Conservation (phyloP, 2,113 vertebrate species). For the Otocyon megalotis region DNA sequence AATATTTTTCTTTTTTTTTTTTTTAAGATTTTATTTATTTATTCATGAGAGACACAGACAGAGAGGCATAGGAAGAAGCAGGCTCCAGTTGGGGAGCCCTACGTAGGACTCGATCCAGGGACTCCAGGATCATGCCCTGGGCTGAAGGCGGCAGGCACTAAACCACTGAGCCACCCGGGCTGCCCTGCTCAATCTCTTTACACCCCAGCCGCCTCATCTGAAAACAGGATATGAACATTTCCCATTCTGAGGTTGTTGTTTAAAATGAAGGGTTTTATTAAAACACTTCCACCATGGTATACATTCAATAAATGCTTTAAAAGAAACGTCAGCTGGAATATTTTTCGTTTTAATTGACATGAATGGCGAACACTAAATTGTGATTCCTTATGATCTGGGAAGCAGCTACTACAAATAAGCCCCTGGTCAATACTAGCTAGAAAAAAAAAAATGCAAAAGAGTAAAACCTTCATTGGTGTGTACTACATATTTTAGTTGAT, state of each 20-base stretch:
- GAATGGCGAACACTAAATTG: not conserved
- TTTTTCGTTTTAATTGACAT: not conserved
- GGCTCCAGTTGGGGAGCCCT: too few relatives aligned
- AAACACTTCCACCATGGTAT: not conserved
- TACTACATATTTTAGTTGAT: not conserved
- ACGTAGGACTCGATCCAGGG: too few relatives aligned
- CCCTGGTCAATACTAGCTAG: not conserved
- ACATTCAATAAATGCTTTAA: not conserved
- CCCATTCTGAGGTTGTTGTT: not conserved
- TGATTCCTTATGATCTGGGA: not conserved
- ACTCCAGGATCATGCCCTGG: too few relatives aligned
- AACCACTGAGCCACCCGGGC: too few relatives aligned
- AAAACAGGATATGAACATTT: not conserved
- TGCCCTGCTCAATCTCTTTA: not conserved
- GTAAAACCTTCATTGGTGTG: not conserved
- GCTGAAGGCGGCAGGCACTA: too few relatives aligned
- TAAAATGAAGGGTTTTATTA: constrained; percentile 35
- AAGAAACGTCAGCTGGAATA: not conserved
- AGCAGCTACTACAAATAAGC: not conserved
- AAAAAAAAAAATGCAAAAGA: not conserved
- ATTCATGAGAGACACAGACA: too few relatives aligned
- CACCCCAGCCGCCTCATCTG: not conserved
- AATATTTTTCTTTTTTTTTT: too few relatives aligned
- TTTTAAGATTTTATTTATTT: too few relatives aligned
- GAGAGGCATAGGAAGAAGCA: too few relatives aligned